These are phyloP conservation scores for Dryadula phaetusa DNA, from an alignment of 2,888 invertebrate species.

Conservation along the genomic window DNA sequence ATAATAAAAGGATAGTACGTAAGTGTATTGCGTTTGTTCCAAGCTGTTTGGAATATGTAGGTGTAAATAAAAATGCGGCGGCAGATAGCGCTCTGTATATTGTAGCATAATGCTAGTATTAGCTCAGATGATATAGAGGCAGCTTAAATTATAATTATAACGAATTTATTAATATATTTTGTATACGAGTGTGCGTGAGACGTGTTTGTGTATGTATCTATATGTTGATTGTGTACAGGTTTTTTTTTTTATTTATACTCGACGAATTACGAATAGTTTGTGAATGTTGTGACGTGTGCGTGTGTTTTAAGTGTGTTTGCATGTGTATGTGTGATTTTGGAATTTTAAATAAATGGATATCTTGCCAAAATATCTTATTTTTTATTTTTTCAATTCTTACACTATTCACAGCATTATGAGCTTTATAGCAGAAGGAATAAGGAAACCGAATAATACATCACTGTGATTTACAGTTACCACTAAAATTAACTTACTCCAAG, in stretches of 20 bases:
- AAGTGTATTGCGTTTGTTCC: not conserved
- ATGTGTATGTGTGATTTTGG: slow-evolving; percentile 34
- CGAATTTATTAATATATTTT: slow-evolving; percentile 70
- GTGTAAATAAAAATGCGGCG: slow-evolving; percentile 27
- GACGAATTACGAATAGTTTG: slow-evolving; percentile 34
- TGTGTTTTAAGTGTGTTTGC: no score
- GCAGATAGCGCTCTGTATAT: slow-evolving; percentile 23
- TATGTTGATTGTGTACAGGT: slow-evolving; percentile 33
- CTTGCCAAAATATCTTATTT: slow-evolving; percentile 48
- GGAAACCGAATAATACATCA: no score
- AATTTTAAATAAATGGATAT: slow-evolving; percentile 47
- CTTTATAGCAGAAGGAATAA: no score
- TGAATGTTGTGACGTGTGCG: slow-evolving; percentile 26
- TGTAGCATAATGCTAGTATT: slow-evolving; percentile 22
- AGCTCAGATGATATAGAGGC: slow-evolving; percentile 7
- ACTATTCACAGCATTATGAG: not conserved
- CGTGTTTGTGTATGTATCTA: slow-evolving; percentile 7
- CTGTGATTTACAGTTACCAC: no score
- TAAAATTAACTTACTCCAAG: no score
- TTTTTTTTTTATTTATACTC: slow-evolving; percentile 38
- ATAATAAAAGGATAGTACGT: slow-evolving; percentile 1
- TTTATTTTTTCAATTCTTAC: not conserved
- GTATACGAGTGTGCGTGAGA: slow-evolving; percentile 26
- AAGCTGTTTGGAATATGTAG: not conserved
- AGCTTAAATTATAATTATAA: slow-evolving; percentile 43